Percentiles rank a stretch among this genome's conserved stretches.
These are phyloP conservation scores for Bergia puertoricense DNA, from an alignment of 92 coral and sea anemone species.

Conservation along the genomic window DNA sequence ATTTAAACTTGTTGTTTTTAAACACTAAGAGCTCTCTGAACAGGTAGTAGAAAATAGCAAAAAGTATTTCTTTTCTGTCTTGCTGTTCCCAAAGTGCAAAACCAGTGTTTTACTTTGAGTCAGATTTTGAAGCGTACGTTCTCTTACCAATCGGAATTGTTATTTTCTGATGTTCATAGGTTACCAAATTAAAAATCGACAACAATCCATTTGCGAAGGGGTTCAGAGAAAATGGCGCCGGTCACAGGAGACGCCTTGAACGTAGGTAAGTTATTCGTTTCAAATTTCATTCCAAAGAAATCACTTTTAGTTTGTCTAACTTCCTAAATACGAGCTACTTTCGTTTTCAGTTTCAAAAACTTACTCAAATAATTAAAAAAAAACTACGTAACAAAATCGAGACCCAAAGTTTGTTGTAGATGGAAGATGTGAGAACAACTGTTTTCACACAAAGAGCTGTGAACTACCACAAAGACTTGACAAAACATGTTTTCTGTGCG, in stretches of 20 bases:
- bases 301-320: conserved; percentile 23
- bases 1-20: conserved; percentile 15
- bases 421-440: conserved; percentile 59
- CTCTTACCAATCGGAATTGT: background rate
- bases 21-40: background rate
- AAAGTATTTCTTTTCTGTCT: background rate
- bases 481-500: conserved; percentile 51
- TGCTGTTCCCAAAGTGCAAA: conserved; percentile 12
- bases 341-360: conserved; percentile 15
- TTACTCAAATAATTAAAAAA: background rate
- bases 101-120: background rate
- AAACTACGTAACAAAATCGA: background rate
- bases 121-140: background rate
- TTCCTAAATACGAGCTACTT: conserved; percentile 35
- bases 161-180: conserved; percentile 55
- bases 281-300: background rate
- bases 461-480: conserved; percentile 65
- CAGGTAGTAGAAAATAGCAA: conserved; percentile 6
- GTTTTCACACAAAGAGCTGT: conserved; percentile 71
- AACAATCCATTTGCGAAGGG: conserved; percentile 99
- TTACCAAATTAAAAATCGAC: conserved; percentile 96
- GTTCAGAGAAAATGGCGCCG: conserved; percentile 97
- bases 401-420: conserved; percentile 8
- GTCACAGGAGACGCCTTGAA: conserved; percentile 90
- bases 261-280: conserved; percentile 69